Percentiles rank a stretch among this genome's conserved stretches.
Evolutionary conservation across 2,797 vertebrate species (phyloP).

Genomic region (Mastacembelus armatus): DNA sequence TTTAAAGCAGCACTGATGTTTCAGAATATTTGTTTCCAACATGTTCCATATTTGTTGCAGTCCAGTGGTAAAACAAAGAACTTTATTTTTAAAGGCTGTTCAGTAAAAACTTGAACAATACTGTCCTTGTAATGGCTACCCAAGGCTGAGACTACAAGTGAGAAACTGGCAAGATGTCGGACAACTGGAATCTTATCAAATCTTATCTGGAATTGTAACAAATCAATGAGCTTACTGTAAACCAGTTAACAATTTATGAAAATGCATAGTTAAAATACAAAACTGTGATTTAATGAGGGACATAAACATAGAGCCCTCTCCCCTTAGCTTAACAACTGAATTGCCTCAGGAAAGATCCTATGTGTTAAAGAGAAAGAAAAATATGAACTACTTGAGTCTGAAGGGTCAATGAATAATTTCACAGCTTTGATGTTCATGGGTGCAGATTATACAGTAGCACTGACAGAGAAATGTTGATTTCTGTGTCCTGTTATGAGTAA

Average conservation of each 20-base stretch:
- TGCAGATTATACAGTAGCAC: neutral
- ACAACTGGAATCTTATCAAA: too few relatives aligned
- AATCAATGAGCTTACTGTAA: too few relatives aligned
- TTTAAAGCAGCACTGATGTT: neutral
- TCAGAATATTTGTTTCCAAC: neutral
- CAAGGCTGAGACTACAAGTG: too few relatives aligned
- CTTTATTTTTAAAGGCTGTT: too few relatives aligned
- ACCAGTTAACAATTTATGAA: slow-evolving; percentile 2
- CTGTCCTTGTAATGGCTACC: too few relatives aligned
- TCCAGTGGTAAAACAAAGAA: too few relatives aligned
- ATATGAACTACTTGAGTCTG: neutral
- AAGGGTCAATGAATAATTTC: neutral
- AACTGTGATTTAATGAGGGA: neutral
- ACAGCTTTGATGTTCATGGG: neutral
- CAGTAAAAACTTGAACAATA: too few relatives aligned
- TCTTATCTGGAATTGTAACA: too few relatives aligned
- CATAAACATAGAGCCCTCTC: neutral
- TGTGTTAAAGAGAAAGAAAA: neutral
- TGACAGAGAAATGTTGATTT: neutral
- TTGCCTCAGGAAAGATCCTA: neutral
- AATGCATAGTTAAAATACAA: neutral
- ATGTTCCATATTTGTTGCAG: neutral
- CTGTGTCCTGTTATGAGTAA: neutral
- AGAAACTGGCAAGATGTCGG: too few relatives aligned
- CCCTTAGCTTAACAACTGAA: slow-evolving; percentile 2